A percentile compares a stretch with the other conserved stretches of the same genome.
Conservation (phyloP, 2,888 invertebrate genomes). For the Watsonalla cultraria region DNA sequence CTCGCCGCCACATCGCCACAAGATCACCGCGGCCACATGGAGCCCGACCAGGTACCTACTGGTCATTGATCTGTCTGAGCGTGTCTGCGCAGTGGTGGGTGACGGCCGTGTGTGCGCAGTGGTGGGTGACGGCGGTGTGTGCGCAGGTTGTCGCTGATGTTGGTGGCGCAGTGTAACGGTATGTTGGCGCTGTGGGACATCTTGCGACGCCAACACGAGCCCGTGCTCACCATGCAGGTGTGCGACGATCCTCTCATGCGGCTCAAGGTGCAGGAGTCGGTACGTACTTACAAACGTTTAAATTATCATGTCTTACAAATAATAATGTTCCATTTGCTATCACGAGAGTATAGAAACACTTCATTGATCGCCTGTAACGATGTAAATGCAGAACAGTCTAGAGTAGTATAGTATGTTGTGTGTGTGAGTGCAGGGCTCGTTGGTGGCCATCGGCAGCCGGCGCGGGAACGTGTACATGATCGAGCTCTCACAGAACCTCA, state of each 20-base stretch:
- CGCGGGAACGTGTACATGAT: slow-evolving; percentile 85
- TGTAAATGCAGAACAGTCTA: neutral
- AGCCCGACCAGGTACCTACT: slow-evolving; percentile 83
- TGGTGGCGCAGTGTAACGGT: slow-evolving; percentile 88
- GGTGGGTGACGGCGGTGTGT: neutral
- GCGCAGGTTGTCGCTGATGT: slow-evolving; percentile 87
- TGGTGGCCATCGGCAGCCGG: slow-evolving; percentile 85
- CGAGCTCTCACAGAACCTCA: slow-evolving; percentile 85
- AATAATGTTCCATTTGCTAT: neutral
- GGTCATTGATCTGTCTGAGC: neutral
- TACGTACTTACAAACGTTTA: slow-evolving; percentile 11
- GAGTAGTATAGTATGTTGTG: neutral
- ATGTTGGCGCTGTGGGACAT: slow-evolving; percentile 92
- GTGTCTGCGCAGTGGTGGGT: neutral
- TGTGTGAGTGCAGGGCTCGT: slow-evolving; percentile 63
- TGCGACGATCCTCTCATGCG: slow-evolving; percentile 68
- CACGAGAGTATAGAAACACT: too few relatives aligned
- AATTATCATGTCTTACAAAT: neutral
- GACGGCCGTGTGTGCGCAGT: neutral
- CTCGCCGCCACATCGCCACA: slow-evolving; percentile 83
- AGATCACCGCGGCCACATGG: slow-evolving; percentile 89
- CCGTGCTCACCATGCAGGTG: slow-evolving; percentile 80
- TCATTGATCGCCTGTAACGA: too few relatives aligned
- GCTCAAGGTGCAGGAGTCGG: slow-evolving; percentile 60
- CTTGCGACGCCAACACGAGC: slow-evolving; percentile 88